Conservation (phyloP, 2,797 vertebrate genomes). For the Coregonus sp. region DNA sequence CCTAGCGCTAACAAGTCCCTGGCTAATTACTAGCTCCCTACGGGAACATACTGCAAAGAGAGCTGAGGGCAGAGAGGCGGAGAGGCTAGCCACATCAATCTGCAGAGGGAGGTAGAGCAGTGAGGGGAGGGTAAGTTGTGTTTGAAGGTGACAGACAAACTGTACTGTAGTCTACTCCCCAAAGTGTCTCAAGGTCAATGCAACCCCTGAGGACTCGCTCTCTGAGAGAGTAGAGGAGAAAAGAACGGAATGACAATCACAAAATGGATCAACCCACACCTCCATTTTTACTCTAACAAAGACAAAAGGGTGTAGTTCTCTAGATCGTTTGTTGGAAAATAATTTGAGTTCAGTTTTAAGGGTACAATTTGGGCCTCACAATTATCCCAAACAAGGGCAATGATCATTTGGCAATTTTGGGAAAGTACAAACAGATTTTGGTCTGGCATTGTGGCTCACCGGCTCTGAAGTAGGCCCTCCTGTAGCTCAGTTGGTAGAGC, state of each 20-base stretch:
- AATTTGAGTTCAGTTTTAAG: not conserved
- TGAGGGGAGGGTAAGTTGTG: conserved; percentile 20
- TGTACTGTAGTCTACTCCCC: conserved; percentile 37
- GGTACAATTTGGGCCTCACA: not conserved
- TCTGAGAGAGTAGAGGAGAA: conserved; percentile 27
- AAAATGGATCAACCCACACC: conserved; percentile 58
- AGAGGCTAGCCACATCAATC: conserved; percentile 31
- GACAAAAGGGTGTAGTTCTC: conserved; percentile 6
- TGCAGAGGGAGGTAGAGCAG: conserved; percentile 37
- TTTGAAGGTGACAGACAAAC: conserved; percentile 69
- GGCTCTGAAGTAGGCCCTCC: no score
- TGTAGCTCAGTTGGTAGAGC: no score
- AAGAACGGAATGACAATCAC: conserved; percentile 58
- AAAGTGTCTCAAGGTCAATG: conserved; percentile 69
- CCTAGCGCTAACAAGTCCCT: conserved; percentile 12
- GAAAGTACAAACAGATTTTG: conserved; percentile 8
- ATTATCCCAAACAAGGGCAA: conserved; percentile 11
- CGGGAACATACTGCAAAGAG: conserved; percentile 43
- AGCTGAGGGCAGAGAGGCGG: conserved; percentile 37
- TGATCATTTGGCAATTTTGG: conserved; percentile 1
- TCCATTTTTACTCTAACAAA: conserved; percentile 20
- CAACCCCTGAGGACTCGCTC: conserved; percentile 47
- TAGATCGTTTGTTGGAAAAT: conserved; percentile 25
- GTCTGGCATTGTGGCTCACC: not conserved
- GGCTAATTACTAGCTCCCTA: conserved; percentile 30